Conservation (phyloP, 2,113 vertebrate species). For the Zosterops hypoxanthus region DNA sequence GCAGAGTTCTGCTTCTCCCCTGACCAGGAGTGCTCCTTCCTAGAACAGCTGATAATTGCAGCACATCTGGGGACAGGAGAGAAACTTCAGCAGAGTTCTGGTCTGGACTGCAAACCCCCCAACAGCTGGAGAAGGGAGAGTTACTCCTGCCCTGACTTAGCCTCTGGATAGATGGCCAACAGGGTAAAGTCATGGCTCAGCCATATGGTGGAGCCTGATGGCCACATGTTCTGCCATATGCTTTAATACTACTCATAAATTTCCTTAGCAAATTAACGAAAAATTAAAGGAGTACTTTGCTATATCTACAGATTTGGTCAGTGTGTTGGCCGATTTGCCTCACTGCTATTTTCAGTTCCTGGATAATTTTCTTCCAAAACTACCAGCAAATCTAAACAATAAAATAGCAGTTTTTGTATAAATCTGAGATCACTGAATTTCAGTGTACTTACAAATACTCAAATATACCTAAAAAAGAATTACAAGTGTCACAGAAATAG, state of each 20-base stretch:
- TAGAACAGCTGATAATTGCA: not conserved
- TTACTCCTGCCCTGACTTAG: not conserved
- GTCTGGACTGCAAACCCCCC: not conserved
- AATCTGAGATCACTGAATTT: not conserved
- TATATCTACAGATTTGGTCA: not conserved
- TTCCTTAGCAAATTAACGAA: not conserved
- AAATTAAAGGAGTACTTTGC: not conserved
- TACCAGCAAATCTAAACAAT: not conserved
- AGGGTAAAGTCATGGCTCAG: not conserved
- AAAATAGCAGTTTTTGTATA: not conserved
- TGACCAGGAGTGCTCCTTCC: not conserved
- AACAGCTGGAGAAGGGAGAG: accelerated
- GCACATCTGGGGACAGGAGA: not conserved
- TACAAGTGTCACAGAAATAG: not conserved
- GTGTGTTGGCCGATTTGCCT: not conserved
- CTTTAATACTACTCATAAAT: not conserved
- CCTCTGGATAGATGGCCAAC: not conserved
- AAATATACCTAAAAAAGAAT: not conserved
- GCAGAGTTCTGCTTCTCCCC: not conserved
- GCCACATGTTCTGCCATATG: not conserved
- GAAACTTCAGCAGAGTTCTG: not conserved
- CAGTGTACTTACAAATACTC: not conserved
- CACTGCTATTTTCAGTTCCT: not conserved
- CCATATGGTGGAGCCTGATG: not conserved
- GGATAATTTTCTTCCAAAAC: not conserved